Percentiles rank a stretch among this genome's conserved stretches.
phyloP scores from a whole-genome alignment of 2,888 invertebrate species.

The Drosophila cognata region DNA sequence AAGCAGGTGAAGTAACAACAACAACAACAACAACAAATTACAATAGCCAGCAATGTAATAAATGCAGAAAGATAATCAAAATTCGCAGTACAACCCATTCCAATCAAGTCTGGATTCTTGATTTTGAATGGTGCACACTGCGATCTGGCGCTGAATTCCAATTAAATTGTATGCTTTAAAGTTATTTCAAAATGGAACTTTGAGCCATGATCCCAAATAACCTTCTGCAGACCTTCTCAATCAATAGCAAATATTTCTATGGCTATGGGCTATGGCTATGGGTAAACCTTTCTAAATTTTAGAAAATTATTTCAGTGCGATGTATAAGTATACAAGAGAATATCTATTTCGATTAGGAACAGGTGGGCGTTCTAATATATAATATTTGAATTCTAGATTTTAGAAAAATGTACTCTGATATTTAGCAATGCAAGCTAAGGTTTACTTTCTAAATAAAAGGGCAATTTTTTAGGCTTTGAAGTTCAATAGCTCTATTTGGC shows the following conservation, averaged over 20 bases:
- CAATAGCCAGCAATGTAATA: constrained; percentile 37
- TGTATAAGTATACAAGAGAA: background rate
- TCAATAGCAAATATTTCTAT: background rate
- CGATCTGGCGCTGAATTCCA: constrained; percentile 15
- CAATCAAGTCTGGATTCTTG: constrained; percentile 1
- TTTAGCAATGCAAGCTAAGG: background rate
- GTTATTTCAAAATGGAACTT: background rate
- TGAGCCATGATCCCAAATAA: background rate
- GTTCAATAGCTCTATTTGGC: constrained; percentile 25
- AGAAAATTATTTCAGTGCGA: background rate
- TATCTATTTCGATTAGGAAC: background rate
- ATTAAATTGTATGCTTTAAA: constrained; percentile 11
- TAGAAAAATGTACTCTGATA: background rate
- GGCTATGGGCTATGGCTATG: too few species aligned
- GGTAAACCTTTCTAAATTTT: background rate
- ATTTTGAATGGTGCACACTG: constrained; percentile 6
- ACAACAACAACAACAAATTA: constrained; percentile 20
- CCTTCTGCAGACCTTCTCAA: background rate
- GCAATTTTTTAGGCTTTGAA: background rate
- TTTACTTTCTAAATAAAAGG: background rate
- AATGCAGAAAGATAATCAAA: constrained; percentile 64
- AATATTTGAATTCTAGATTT: background rate
- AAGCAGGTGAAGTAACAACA: constrained; percentile 54
- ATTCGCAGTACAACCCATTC: constrained; percentile 12
- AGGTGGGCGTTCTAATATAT: background rate